Evolutionary conservation across 2,888 invertebrate genomes (phyloP), one percentile per base, ranked within the genome.

Genomic region (Cheilosia soror): DNA sequence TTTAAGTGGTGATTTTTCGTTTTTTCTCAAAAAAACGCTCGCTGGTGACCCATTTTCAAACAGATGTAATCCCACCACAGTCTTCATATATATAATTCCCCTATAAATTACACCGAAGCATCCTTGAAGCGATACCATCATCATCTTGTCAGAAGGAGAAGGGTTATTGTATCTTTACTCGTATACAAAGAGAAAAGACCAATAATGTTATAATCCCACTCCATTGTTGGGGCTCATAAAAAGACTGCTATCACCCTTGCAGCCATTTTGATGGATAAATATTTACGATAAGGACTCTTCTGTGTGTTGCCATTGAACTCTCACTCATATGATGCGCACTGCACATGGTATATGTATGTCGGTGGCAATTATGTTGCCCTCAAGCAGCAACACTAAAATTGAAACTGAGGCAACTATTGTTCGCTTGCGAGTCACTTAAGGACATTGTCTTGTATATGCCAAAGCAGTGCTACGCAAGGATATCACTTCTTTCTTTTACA

Each of bases 391-490:
- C 62, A 73, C 72, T 73, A 66, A 83, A 78, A 83, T 78, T 83
- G 83, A 78, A 83, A 78, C 83, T 73, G 55, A 68, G 68, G 79
- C 79, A 42, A 58, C 73, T 69, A 68, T 79, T 84, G 79, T 84
- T 79, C 31, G 73, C 55, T 75, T 79, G 68, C 63, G 73, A 79
- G 83, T 75, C 73, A 84, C 79, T 84, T 84, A 84, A 68, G 79
- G 79, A 84, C 83, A 79, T 79, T 75, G 79, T 79, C 79, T 79
- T 73, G 40, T 57, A 69, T 55, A 60, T 66, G 29, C 60, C 58
- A 53, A 33, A 51, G 49, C 57, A 68, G 49, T 68, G 44, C 13
- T 63, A 37, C 51, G 15, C 9, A 47, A 5, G 47, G 42, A 11
- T 15, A 57, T 27, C 37, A 33, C 4, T 37, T n/a, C 3, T 27